These are phyloP conservation scores for Dicyrtoma fusca DNA, from an alignment of 2,888 invertebrate species.

Conservation along the genomic window DNA sequence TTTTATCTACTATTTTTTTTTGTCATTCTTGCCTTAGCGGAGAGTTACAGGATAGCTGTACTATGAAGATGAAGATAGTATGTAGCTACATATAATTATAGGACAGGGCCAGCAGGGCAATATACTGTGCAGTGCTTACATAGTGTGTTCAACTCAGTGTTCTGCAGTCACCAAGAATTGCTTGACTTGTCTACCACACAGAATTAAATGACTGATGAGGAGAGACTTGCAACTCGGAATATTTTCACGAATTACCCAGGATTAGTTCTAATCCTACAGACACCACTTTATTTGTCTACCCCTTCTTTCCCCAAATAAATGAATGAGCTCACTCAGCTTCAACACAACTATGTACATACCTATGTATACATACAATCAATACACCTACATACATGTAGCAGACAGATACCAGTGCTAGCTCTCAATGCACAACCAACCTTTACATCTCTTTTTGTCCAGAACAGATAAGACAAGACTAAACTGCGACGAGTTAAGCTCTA, in stretches of 20 bases:
- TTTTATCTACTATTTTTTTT: neutral
- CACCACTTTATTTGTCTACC: slow-evolving; percentile 38
- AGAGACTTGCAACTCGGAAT: slow-evolving; percentile 27
- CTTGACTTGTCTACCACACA: slow-evolving; percentile 22
- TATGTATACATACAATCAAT: no score
- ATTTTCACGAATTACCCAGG: slow-evolving; percentile 30
- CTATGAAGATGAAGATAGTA: no score
- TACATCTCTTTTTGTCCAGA: no score
- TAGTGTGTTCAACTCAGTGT: no score
- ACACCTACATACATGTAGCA: no score
- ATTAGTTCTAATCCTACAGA: slow-evolving; percentile 31
- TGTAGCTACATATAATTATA: no score
- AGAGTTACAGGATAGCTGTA: neutral
- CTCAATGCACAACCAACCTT: no score
- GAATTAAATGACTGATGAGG: slow-evolving; percentile 39
- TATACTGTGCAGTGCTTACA: neutral
- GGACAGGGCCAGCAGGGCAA: neutral
- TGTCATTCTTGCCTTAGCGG: neutral
- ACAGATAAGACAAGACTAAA: no score
- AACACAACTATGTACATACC: no score
- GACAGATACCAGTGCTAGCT: no score
- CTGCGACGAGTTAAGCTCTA: no score
- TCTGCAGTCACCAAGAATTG: slow-evolving; percentile 3
- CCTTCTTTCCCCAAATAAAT: slow-evolving; percentile 29
- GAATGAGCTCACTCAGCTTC: slow-evolving; percentile 25